Base-by-base conservation (phyloP, 2,113 vertebrate species). In the Argyrosomus japonicus region DNA sequence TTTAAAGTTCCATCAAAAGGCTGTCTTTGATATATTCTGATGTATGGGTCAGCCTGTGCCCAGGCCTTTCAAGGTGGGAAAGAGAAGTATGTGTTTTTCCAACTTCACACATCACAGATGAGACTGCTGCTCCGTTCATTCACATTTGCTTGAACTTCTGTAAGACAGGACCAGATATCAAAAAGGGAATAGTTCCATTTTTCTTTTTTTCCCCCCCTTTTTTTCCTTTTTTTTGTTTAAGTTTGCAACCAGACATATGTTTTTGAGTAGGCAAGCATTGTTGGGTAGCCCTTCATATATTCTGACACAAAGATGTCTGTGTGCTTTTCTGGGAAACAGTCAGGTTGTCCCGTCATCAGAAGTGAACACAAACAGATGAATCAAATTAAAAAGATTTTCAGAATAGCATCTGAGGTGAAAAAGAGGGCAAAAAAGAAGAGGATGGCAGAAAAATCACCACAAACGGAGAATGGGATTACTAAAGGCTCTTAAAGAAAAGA, bases 1-100 rank as follows among this genome's bases (percentile, higher is more conserved):
- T 93, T 93, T 90, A 86, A 89, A 91, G 88, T 92, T 90, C 88
- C 68, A 88, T 93, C 90, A 92, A 91, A 93, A 91, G 82, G 48
- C 77, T 87, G 83, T 77, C 89, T 93, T 93, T 92, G 91, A 92
- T 92, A 88, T 72, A 87, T 86, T 91, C 75, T 88, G 91, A 92
- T 88, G 90, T 88, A 89, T 87, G 92, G 88, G 88, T 89, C 85
- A 89, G 83, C 56, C 74, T 87, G 87, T 85, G 73, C 82, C 84
- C 11, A 36, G 81, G 85, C 78, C 88, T 91, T 91, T 92, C 89
- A 92, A 90, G 82, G 87, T 89, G 87, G 85, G 91, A 88, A 90
- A 88, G 87, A 88, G 83, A 91, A 85, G 72, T 82, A 40, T 86
- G 56, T 84, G 85, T 88, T 90, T 90, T 88, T 88, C 83, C 79